Percentiles rank a stretch among this genome's conserved stretches.
phyloP scores from a whole-genome alignment of 2,888 invertebrate species.

The Ashinkailepas kermadecensis region DNA sequence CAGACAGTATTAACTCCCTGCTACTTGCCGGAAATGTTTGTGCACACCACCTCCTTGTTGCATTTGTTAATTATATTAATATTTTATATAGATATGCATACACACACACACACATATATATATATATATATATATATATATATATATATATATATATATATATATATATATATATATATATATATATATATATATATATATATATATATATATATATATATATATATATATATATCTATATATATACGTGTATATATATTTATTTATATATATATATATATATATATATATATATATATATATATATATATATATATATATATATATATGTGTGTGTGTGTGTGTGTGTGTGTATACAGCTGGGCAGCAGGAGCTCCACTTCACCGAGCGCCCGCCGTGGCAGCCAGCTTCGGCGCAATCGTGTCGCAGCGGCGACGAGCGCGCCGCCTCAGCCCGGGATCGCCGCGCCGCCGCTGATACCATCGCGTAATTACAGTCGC shows the following conservation, averaged over 20 bases:
- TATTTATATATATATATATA: background rate
- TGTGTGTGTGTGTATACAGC: too few species aligned
- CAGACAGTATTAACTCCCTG: too few species aligned
- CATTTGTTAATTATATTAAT: too few species aligned
- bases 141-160: too few species aligned
- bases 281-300: too few species aligned
- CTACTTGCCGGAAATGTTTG: too few species aligned
- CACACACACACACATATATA: background rate
- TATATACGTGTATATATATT: too few species aligned
- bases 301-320: too few species aligned
- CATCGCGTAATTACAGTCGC: background rate
- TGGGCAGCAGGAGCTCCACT: background rate
- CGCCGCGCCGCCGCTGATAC: background rate
- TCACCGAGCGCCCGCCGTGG: background rate
- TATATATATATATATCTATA: background rate
- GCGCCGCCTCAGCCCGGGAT: background rate
- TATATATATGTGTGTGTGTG: too few species aligned
- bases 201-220: background rate
- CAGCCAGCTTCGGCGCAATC: background rate
- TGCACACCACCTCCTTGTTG: too few species aligned
- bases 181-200: constrained; percentile 14
- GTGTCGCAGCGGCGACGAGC: background rate
- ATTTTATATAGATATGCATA: too few species aligned
- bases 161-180: background rate
- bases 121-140: too few species aligned